Percentiles rank a stretch among this genome's conserved stretches.
phyloP scores from a whole-genome alignment of 2,797 vertebrate genomes.

The Ptychobarbus kaznakovi region DNA sequence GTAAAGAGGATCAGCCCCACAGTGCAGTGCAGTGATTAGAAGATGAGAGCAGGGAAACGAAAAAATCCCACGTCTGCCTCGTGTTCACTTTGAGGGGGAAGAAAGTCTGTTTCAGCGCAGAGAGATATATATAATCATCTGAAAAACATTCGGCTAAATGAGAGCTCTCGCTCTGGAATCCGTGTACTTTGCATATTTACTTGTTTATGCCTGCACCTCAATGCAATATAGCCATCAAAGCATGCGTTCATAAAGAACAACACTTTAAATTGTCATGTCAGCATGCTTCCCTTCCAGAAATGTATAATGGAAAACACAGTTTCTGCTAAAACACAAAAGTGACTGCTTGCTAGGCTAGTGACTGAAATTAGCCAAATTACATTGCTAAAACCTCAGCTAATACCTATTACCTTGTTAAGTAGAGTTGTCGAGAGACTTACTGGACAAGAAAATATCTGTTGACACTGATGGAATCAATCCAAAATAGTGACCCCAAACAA shows the following conservation, averaged over 20 bases:
- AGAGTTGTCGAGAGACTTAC: background rate
- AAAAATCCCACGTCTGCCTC: conserved; percentile 83
- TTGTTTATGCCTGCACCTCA: conserved; percentile 63
- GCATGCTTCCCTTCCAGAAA: background rate
- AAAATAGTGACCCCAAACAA: background rate
- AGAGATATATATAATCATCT: conserved; percentile 80
- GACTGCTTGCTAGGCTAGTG: background rate
- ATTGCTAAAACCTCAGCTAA: background rate
- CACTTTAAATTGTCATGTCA: conserved; percentile 40
- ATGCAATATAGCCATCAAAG: conserved; percentile 68
- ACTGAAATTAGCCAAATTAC: background rate
- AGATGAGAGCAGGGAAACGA: conserved; percentile 82
- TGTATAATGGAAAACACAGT: background rate
- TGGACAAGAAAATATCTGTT: background rate
- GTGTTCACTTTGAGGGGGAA: conserved; percentile 78
- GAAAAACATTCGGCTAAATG: conserved; percentile 73
- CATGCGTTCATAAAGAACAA: conserved; percentile 64
- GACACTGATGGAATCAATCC: background rate
- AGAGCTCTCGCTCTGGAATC: conserved; percentile 67
- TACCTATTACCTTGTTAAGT: background rate
- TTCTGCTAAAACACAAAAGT: background rate
- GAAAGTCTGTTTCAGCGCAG: conserved; percentile 73
- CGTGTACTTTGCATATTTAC: conserved; percentile 74
- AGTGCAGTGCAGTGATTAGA: conserved; percentile 85
- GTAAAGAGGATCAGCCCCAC: conserved; percentile 85